Conservation (phyloP, 1,140 invertebrate species). For the Propsilocerus akamusi region DNA sequence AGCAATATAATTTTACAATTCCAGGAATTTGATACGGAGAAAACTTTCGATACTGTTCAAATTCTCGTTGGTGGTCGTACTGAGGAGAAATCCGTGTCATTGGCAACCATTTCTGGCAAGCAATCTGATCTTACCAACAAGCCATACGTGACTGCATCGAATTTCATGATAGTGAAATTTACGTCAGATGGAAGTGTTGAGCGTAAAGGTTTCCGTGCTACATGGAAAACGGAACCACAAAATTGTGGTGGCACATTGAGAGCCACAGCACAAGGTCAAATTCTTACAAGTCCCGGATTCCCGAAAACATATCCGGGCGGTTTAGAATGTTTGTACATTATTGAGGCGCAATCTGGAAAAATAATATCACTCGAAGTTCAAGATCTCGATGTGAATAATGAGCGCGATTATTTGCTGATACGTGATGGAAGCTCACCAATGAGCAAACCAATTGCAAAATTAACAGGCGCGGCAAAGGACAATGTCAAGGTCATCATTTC, state of each 20-base stretch:
- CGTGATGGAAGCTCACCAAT: slow-evolving; percentile 77
- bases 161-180: slow-evolving; percentile 97
- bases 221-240: slow-evolving; percentile 85
- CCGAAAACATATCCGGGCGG: slow-evolving; percentile 85
- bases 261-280: slow-evolving; percentile 64
- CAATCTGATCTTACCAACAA: slow-evolving; percentile 54
- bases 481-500: slow-evolving; percentile 79
- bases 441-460: slow-evolving; percentile 56
- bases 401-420: slow-evolving; percentile 72
- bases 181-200: slow-evolving; percentile 85
- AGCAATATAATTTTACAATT: slow-evolving; percentile 87
- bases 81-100: slow-evolving; percentile 79
- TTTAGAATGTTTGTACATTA: slow-evolving; percentile 81
- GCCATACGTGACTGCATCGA: slow-evolving; percentile 82
- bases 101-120: slow-evolving; percentile 81
- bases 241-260: slow-evolving; percentile 67
- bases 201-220: slow-evolving; percentile 81
- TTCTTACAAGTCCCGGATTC: slow-evolving; percentile 75
- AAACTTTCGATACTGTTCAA: slow-evolving; percentile 89
- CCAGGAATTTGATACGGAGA: slow-evolving; percentile 93
- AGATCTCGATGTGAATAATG: slow-evolving; percentile 71
- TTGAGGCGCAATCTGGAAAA: slow-evolving; percentile 71
- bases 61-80: slow-evolving; percentile 87
- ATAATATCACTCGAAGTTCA: slow-evolving; percentile 80
- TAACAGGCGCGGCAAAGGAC: slow-evolving; percentile 58